Conservation (phyloP, 2,888 invertebrate species). For the Eupithecia abbreviata region DNA sequence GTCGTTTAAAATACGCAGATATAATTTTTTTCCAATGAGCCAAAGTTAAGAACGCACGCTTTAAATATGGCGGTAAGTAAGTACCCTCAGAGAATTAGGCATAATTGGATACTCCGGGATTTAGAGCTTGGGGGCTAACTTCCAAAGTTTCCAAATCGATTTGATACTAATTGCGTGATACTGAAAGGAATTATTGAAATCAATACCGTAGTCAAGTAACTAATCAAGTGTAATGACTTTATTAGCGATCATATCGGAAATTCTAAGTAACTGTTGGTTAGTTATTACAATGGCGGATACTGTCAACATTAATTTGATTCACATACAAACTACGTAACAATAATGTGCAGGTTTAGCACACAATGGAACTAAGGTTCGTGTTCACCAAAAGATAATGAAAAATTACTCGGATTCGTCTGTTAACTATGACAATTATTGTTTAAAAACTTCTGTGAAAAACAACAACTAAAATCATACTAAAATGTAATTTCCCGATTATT, state of each 20-base stretch:
- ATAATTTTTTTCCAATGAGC: not conserved
- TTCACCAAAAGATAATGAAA: too few relatives aligned
- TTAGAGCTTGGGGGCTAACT: conserved; percentile 64
- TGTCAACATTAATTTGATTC: not conserved
- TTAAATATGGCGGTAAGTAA: conserved; percentile 42
- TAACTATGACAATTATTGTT: too few relatives aligned
- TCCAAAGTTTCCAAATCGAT: conserved; percentile 55
- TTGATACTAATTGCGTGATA: conserved; percentile 35
- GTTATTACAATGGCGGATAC: not conserved
- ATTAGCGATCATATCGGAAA: not conserved
- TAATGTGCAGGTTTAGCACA: not conserved
- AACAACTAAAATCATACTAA: too few relatives aligned
- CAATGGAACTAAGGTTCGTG: too few relatives aligned
- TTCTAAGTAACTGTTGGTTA: not conserved
- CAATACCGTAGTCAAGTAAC: conserved; percentile 4
- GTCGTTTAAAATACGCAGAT: not conserved
- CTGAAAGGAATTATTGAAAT: conserved; percentile 19
- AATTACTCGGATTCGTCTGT: too few relatives aligned
- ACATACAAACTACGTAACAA: not conserved
- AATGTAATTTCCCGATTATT: too few relatives aligned
- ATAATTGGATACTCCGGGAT: conserved; percentile 68
- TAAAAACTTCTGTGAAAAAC: too few relatives aligned
- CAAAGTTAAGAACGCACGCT: not conserved
- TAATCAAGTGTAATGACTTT: not conserved
- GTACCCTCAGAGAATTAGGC: conserved; percentile 66